Percentiles rank a stretch among this genome's conserved stretches.
phyloP scores from a whole-genome alignment of 2,888 invertebrate genomes.

The Tillus elongatus region DNA sequence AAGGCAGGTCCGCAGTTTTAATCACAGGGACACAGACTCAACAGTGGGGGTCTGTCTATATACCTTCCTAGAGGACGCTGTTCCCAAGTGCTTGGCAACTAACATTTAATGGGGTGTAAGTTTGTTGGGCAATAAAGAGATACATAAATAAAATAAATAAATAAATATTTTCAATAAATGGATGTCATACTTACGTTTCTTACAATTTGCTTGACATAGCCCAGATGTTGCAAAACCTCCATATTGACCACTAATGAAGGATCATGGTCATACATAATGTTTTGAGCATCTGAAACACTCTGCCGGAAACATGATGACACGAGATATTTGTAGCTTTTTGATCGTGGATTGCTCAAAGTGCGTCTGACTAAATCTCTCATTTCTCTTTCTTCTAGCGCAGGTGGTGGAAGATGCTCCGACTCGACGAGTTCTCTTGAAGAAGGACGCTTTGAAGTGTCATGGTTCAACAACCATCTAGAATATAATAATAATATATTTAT shows the following conservation, averaged over 20 bases:
- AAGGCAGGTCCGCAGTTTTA: no score
- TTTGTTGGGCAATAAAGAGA: no score
- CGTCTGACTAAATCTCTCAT: constrained; percentile 73
- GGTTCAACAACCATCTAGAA: constrained; percentile 66
- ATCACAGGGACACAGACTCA: no score
- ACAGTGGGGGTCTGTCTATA: no score
- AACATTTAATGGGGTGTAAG: no score
- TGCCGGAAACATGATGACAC: constrained; percentile 53
- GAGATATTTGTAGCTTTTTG: constrained; percentile 66
- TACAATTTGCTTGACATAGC: constrained; percentile 37
- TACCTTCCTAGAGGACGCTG: no score
- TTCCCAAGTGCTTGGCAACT: no score
- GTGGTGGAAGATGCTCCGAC: constrained; percentile 76
- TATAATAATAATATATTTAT: no score
- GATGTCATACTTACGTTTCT: constrained; percentile 29
- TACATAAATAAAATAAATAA: constrained; percentile 10
- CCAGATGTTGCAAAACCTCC: constrained; percentile 40
- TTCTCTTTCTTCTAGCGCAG: constrained; percentile 76
- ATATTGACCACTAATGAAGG: constrained; percentile 39
- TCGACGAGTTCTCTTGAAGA: constrained; percentile 75
- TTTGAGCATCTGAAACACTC: constrained; percentile 47
- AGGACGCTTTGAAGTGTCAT: constrained; percentile 75
- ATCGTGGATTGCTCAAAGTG: constrained; percentile 71
- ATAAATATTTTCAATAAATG: constrained; percentile 6
- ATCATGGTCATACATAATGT: constrained; percentile 74